phyloP scores from a whole-genome alignment of 2,113 vertebrate genomes.

The Tinamus guttatus region DNA sequence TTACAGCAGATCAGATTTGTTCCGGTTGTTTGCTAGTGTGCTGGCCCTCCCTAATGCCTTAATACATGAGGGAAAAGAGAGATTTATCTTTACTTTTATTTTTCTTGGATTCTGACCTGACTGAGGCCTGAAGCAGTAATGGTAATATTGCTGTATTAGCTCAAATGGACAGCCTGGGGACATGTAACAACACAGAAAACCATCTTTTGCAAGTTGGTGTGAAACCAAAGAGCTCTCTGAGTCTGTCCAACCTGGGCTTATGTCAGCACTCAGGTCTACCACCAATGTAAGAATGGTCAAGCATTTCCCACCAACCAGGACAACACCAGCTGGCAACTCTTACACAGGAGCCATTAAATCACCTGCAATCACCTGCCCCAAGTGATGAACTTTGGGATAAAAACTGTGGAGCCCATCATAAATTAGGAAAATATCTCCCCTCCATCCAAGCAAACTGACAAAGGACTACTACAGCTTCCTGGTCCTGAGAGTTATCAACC shows the following conservation, averaged over 20 bases:
- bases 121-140: not conserved
- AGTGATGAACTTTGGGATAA: not conserved
- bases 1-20: not conserved
- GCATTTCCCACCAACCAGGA: not conserved
- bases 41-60: not conserved
- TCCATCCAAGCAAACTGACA: not conserved
- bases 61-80: not conserved
- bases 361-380: not conserved
- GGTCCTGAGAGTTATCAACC: not conserved
- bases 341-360: not conserved
- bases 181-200: not conserved
- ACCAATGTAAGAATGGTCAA: not conserved
- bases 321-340: not conserved
- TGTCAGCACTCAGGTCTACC: not conserved
- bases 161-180: not conserved
- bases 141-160: not conserved
- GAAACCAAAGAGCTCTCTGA: not conserved
- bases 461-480: not conserved
- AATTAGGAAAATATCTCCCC: not conserved
- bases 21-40: not conserved
- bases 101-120: not conserved
- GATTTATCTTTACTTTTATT: not conserved
- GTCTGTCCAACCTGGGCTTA: not conserved
- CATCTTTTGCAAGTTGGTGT: not conserved
- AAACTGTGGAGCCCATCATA: not conserved